Evolutionary conservation across 1,140 invertebrate genomes (phyloP), one percentile per base, ranked within the genome.

Genomic region (Phortica variegata): DNA sequence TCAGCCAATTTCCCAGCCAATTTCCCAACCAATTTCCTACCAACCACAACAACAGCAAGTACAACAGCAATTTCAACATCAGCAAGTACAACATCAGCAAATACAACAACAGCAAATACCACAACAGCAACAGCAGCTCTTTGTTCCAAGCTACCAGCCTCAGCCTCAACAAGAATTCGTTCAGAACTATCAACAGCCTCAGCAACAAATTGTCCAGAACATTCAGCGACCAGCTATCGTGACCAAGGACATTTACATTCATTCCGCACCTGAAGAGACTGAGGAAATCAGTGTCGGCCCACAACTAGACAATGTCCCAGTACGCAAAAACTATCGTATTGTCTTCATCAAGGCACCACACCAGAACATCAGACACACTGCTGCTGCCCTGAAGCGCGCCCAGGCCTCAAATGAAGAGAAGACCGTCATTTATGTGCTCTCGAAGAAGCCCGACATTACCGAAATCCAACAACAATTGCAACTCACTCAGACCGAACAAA

Each of bases 311-410:
- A 65, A 33, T 21, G 34, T 55, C 12, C 81, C 83, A 7, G 77
- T 87, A 49, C 86, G 88, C 76, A 90, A 90, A 60, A 87, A 90
- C 75, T 90, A 90, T 80, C 88, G 89, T 74, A 91, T 91, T 62
- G 89, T 92, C 62, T 90, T 90, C 83, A 90, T 91, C 75, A 90
- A 90, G 81, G 87, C 89, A 15, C 88, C 89, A 21, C 81, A 83
- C 37, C 81, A 85, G 32, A 83, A 82, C 60, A 83, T 86, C 23
- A 84, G 82, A 53, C 84, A 85, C 3, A 18, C 84, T 78, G 36
- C 81, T 77, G 29, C 75, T 82, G 86, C 87, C 36, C 73, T 82
- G 44, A 71, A 63, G 44, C 66, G 58, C 2, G 71, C 66, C 37
- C 81, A 88, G 55, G 80, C 84, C 33, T 54, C 83, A 45, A 87